Percentiles rank a stretch among this genome's conserved stretches.
Conservation (phyloP, 30 jellyfish, hydroid and myxozoan species). For the Aurelia sp. region DNA sequence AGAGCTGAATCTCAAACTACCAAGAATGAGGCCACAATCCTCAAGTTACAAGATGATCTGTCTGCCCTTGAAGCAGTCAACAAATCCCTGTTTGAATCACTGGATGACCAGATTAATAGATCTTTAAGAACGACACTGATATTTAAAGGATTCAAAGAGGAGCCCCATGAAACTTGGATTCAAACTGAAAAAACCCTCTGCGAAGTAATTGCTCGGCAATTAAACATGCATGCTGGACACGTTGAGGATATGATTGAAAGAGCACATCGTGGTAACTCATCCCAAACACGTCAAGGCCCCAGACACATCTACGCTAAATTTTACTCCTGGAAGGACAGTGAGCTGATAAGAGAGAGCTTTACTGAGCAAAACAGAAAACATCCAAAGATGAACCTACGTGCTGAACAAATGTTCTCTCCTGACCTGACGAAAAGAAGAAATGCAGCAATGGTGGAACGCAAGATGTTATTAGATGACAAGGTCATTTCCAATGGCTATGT, state of each 20-base stretch:
- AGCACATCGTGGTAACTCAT: slow-evolving; percentile 21
- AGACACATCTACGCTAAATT: neutral
- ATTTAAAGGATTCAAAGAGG: slow-evolving; percentile 29
- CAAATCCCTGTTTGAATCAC: neutral
- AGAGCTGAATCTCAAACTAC: too few relatives aligned
- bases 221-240: too few relatives aligned
- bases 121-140: slow-evolving; percentile 1
- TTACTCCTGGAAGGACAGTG: slow-evolving; percentile 2
- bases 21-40: too few relatives aligned
- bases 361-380: slow-evolving; percentile 1
- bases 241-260: slow-evolving; percentile 7
- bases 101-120: slow-evolving; percentile 33
- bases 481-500: too few relatives aligned
- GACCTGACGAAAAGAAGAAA: slow-evolving; percentile 27
- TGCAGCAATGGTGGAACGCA: neutral
- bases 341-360: slow-evolving; percentile 10
- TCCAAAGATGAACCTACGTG: slow-evolving; percentile 12
- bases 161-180: slow-evolving; percentile 23
- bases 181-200: slow-evolving; percentile 17
- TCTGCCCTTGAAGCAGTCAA: slow-evolving; percentile 15
- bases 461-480: too few relatives aligned
- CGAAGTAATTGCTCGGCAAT: neutral
- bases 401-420: slow-evolving; percentile 21
- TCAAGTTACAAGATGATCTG: neutral
- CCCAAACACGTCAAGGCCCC: slow-evolving; percentile 5